Conservation (phyloP, 2,888 invertebrate genomes). For the Philaethria dido region DNA sequence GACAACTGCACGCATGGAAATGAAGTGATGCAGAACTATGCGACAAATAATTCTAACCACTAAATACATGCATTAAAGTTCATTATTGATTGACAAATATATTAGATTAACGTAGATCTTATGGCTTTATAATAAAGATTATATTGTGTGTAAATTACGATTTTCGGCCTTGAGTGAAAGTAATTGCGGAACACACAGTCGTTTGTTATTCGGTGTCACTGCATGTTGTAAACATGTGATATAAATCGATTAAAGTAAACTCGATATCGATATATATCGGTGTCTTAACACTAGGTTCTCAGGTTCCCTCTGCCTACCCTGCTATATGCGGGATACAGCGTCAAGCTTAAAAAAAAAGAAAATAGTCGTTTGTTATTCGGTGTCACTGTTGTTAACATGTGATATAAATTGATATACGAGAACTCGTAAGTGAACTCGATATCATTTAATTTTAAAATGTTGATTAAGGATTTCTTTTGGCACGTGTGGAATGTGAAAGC, state of each 20-base stretch:
- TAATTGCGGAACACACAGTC: conserved; percentile 46
- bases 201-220: conserved; percentile 36
- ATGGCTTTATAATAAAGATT: conserved; percentile 28
- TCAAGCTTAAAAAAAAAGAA: too few species aligned
- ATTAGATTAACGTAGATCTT: conserved; percentile 14
- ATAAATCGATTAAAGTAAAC: too few species aligned
- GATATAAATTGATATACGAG: conserved; percentile 15
- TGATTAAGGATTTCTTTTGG: conserved; percentile 17
- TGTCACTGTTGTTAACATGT: conserved; percentile 33
- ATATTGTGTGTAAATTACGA: conserved; percentile 24
- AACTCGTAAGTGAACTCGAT: conserved; percentile 2
- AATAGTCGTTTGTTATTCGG: conserved; percentile 34
- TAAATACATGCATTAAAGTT: conserved; percentile 1
- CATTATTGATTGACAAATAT: conserved; percentile 15
- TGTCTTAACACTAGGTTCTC: too few species aligned
- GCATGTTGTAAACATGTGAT: conserved; percentile 28
- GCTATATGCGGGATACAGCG: too few species aligned
- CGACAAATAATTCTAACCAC: not conserved
- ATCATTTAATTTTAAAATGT: conserved; percentile 11
- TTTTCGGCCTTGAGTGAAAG: conserved; percentile 75
- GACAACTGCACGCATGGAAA: conserved; percentile 48
- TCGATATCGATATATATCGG: too few species aligned
- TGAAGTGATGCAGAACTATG: conserved; percentile 37
- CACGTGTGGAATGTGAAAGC: conserved; percentile 26
- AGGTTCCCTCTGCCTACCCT: too few species aligned